phyloP scores from a whole-genome alignment of 2,888 invertebrate species.

The Drosophila borealis region DNA sequence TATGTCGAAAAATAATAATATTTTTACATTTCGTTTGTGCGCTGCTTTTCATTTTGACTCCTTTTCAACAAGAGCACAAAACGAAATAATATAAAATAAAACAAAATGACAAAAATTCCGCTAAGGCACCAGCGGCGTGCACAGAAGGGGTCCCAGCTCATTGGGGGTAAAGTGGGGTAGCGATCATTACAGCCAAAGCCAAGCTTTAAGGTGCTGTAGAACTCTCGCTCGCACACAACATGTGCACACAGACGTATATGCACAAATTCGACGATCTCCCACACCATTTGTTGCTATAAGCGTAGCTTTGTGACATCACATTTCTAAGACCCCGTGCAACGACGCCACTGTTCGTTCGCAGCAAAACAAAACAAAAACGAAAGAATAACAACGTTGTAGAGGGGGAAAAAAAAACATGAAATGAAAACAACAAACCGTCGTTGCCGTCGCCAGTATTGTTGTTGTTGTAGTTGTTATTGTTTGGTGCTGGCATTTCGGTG shows the following conservation, averaged over 20 bases:
- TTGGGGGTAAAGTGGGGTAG: neutral
- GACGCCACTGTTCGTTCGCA: conserved; percentile 45
- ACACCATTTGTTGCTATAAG: conserved; percentile 22
- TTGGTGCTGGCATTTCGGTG: conserved; percentile 45
- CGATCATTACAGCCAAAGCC: conserved; percentile 6
- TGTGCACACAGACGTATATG: neutral
- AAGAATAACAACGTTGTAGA: conserved; percentile 61
- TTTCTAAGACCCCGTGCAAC: conserved; percentile 21
- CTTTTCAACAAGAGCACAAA: conserved; percentile 70
- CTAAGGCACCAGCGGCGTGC: conserved; percentile 43
- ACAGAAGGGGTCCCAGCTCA: conserved; percentile 11
- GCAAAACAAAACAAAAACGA: conserved; percentile 61
- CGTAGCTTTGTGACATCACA: conserved; percentile 29
- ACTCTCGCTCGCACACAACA: neutral
- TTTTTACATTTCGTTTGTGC: conserved; percentile 75
- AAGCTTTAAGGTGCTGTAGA: conserved; percentile 14
- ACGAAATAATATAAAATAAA: conserved; percentile 67
- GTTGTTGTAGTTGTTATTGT: conserved; percentile 39
- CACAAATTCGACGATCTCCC: neutral
- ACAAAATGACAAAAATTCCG: conserved; percentile 63
- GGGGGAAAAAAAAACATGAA: conserved; percentile 57
- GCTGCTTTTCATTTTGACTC: conserved; percentile 75
- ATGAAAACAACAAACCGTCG: conserved; percentile 59
- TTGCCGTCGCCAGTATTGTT: conserved; percentile 16
- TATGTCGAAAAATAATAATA: conserved; percentile 55